These are phyloP conservation scores for Anarhynchus alexandrinus DNA, from an alignment of 2,113 vertebrate species.

Conservation along the genomic window DNA sequence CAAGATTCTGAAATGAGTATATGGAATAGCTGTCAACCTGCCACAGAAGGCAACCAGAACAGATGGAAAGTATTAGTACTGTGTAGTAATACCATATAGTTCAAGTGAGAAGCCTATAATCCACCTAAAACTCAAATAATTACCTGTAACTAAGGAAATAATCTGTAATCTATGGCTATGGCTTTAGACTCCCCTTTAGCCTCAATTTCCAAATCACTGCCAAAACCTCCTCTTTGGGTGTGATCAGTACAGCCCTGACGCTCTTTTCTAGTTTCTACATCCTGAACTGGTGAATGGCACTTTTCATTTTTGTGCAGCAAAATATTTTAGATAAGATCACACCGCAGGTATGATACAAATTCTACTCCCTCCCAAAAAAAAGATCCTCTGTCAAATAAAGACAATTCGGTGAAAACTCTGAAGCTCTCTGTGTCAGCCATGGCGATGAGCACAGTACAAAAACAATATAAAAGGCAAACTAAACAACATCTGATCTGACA, in stretches of 20 bases:
- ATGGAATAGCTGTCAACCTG: not conserved
- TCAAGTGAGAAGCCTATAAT: not conserved
- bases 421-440: not conserved
- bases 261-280: not conserved
- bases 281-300: not conserved
- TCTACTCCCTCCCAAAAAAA: not conserved
- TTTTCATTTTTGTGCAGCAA: not conserved
- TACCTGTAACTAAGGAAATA: not conserved
- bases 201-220: not conserved
- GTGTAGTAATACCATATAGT: fast-evolving
- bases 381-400: not conserved
- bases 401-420: not conserved
- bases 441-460: not conserved
- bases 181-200: not conserved
- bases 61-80: not conserved
- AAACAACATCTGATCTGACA: not conserved
- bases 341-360: not conserved
- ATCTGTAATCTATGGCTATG: not conserved
- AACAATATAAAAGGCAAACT: not conserved
- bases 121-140: not conserved
- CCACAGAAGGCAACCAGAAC: not conserved
- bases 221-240: not conserved
- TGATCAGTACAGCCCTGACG: not conserved
- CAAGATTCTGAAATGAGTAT: not conserved
- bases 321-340: not conserved